These are phyloP conservation scores for Myotis yumanensis DNA, from an alignment of 2,113 vertebrate species.

Conservation along the genomic window DNA sequence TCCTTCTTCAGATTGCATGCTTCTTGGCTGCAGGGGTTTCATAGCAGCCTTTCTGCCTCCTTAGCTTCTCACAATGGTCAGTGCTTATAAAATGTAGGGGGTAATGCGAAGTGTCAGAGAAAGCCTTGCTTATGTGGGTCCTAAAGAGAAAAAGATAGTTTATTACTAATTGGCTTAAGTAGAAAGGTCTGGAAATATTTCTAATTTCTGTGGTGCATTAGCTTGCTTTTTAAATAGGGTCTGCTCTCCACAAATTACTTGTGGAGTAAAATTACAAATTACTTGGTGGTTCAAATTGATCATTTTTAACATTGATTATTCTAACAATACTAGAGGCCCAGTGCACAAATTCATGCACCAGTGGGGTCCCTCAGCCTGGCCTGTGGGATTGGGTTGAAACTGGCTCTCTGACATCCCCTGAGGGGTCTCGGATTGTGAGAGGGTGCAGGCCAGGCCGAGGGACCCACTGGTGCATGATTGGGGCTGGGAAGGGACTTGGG, in stretches of 20 bases:
- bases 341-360: no score
- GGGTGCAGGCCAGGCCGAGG: no score
- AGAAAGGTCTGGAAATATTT: conserved; percentile 28
- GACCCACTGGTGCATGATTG: no score
- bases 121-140: neutral
- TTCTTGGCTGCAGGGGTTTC: neutral
- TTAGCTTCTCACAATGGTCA: neutral
- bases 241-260: conserved; percentile 5
- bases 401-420: no score
- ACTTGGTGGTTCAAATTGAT: neutral
- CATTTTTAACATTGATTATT: conserved; percentile 1
- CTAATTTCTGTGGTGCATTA: neutral
- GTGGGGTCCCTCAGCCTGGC: no score
- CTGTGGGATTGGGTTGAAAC: no score
- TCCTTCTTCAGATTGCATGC: neutral
- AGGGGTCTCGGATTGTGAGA: no score
- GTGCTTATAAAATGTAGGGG: neutral
- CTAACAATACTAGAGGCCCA: neutral
- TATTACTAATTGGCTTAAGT: neutral
- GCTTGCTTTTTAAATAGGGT: neutral
- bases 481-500: no score
- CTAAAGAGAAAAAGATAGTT: neutral
- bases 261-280: neutral
- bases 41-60: neutral
- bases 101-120: neutral